Base-by-base conservation (phyloP, 1,140 invertebrate species). In the Sycophaga agraensis region DNA sequence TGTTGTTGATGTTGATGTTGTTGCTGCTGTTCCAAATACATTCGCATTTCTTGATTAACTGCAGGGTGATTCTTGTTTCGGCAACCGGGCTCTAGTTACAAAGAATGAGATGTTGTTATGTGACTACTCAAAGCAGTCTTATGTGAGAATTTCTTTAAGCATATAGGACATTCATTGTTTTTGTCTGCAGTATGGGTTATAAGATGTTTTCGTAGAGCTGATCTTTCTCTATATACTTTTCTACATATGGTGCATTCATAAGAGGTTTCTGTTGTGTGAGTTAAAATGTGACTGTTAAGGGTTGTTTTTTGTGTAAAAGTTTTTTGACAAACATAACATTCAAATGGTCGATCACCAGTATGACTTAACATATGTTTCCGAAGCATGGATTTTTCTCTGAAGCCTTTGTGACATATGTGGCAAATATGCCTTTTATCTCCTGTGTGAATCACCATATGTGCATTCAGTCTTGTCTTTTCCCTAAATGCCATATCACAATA, bases 231-330 rank as follows among this genome's bases (percentile, higher is more conserved):
- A 54, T 77, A 78, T 53, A 68, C 68, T 57, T 74, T 73, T 24
- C 70, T 68, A 68, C 75, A 78, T 39, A 67, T 68, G 16, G 85
- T 86, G 77, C 89, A 90, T 56, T 89, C 87, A 71, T 87, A 89
- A 0, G 88, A 87, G 61, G 86, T 74, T 70, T 90, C 89, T 6
- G 81, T 86, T 2, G 87, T 87, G 68, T 90, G 89, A 50, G 89
- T 88, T 54, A 88, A 72, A 37, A 90, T 86, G 72, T 90, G 89
- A 55, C 87, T 90, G 61, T 86, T 79, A 21, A 90, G 74, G 61
- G 76, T 77, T 3, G 69, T 90, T 82, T 74, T 78, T 43, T 75
- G 73, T 3, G 77, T 80, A 63, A 85, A 85, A 17, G 75, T 73
- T 66, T 83, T 84, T 17, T 81, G 79, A 70, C 85, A 86, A 7